A percentile compares a stretch with the other conserved stretches of the same genome.
Conservation (phyloP, 1,140 invertebrate genomes). For the Drosophila funebris region DNA sequence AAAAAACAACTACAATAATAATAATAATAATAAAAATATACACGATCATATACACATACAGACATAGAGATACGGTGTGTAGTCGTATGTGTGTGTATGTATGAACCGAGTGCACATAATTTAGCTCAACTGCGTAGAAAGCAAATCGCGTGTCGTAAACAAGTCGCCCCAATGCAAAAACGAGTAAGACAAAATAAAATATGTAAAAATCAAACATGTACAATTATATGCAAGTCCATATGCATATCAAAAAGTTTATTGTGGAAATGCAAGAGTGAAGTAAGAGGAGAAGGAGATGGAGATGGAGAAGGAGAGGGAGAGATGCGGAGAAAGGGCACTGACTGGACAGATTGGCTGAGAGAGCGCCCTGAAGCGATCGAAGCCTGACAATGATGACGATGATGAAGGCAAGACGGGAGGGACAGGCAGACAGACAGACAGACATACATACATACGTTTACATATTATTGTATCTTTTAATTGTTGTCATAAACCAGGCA, state of each 20-base stretch:
- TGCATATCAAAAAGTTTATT: slow-evolving; percentile 27
- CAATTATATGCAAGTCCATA: slow-evolving; percentile 2
- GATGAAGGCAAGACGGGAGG: slow-evolving; percentile 5
- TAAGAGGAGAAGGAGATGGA: not conserved
- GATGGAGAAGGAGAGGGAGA: not conserved
- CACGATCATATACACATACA: slow-evolving; percentile 11
- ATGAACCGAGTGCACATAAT: slow-evolving; percentile 33
- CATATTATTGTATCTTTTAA: slow-evolving; percentile 46
- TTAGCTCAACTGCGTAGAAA: slow-evolving; percentile 72
- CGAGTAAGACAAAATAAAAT: slow-evolving; percentile 34
- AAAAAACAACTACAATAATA: slow-evolving; percentile 45
- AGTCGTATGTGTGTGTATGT: not conserved
- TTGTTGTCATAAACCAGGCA: slow-evolving; percentile 62
- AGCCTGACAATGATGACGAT: slow-evolving; percentile 29
- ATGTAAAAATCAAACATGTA: slow-evolving; percentile 65
- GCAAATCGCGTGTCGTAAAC: slow-evolving; percentile 74
- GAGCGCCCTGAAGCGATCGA: slow-evolving; percentile 24
- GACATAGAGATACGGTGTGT: not conserved
- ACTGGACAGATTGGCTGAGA: not conserved
- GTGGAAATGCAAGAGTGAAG: slow-evolving; percentile 12
- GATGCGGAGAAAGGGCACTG: not conserved
- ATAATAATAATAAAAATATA: slow-evolving; percentile 7
- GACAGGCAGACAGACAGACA: too few species aligned
- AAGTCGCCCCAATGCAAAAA: slow-evolving; percentile 48
- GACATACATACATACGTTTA: not conserved